Base-by-base conservation (phyloP, 2,797 vertebrate genomes). In the Philypnodon macrostomus region DNA sequence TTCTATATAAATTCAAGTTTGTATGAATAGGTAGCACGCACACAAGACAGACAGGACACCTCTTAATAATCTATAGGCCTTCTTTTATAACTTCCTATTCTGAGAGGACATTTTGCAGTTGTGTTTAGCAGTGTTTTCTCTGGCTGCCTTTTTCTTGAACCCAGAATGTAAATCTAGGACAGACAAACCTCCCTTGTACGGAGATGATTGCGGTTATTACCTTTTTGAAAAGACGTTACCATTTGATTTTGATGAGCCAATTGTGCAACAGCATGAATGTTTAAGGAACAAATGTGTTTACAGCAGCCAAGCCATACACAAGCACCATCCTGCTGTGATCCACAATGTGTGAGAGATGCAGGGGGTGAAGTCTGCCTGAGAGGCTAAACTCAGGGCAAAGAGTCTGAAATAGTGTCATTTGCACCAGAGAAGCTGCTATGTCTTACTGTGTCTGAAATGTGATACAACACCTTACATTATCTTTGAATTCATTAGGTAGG, bases 401-500 rank as follows among this genome's bases (percentile, higher is more conserved):
- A 14, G 23, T 49, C 47, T 36, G 3, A 12, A 48, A 26, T 17
- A 27, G 8, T 16, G 17, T 30, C 30, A 39, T 40, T 45, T n/a
- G n/a, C 36, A 5, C 4, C 9, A 11, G 39, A 24, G 31, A 49
- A 44, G 15, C 36, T 19, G 29, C 18, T 59, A 47, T 53, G 21
- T 27, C 33, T 55, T 35, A 24, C n/a, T 13, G 31, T 37, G 44
- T 47, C 44, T 64, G 16, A 56, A 66, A 58, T 52, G 42, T 21
- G 44, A 68, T 62, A 65, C 14, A 53, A 32, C 9, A 48, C 58
- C 51, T 60, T 68, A 73, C 66, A 64, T 69, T 38, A 50, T 27
- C 21, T 34, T 7, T 47, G 55, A 69, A 59, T 63, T 62, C 56
- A 77, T 72, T 63, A 62, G 53, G 52, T n/a, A n/a, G 63, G 71